Evolutionary conservation across 2,888 invertebrate genomes (phyloP).

Genomic region (Drosophila cracens): DNA sequence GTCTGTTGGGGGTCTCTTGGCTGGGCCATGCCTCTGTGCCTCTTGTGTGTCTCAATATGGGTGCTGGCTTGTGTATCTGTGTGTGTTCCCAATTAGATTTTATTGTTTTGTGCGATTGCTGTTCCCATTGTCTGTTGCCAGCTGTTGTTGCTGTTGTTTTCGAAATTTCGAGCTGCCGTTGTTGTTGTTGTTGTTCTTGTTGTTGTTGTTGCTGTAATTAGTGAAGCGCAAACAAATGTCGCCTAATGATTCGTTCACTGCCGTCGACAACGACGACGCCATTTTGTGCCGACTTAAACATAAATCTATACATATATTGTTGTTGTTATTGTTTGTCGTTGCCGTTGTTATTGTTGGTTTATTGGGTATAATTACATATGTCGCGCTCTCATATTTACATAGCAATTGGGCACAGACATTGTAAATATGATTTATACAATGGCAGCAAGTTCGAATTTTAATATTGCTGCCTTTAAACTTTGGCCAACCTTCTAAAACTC

Average conservation of each 20-base stretch:
- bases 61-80: constrained; percentile 29
- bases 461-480: constrained; percentile 28
- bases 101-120: constrained; percentile 79
- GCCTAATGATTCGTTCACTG: constrained; percentile 77
- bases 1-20: constrained; percentile 32
- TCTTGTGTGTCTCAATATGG: constrained; percentile 20
- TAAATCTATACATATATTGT: constrained; percentile 43
- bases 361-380: constrained; percentile 74
- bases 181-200: constrained; percentile 28
- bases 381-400: constrained; percentile 71
- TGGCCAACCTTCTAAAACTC: constrained; percentile 57
- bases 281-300: constrained; percentile 60
- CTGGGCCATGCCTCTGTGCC: constrained; percentile 18
- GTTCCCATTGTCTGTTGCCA: constrained; percentile 61
- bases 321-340: constrained; percentile 16
- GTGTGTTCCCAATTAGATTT: constrained; percentile 81
- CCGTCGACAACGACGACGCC: constrained; percentile 59
- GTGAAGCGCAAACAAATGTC: constrained; percentile 81
- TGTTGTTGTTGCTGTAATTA: constrained; percentile 72
- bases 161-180: constrained; percentile 49
- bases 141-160: constrained; percentile 46
- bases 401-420: constrained; percentile 65
- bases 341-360: constrained; percentile 56
- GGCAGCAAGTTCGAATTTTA: constrained; percentile 25
- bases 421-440: constrained; percentile 58